phyloP scores from a whole-genome alignment of 1,140 invertebrate species.

The silkworm (Bombyx mori) region DNA sequence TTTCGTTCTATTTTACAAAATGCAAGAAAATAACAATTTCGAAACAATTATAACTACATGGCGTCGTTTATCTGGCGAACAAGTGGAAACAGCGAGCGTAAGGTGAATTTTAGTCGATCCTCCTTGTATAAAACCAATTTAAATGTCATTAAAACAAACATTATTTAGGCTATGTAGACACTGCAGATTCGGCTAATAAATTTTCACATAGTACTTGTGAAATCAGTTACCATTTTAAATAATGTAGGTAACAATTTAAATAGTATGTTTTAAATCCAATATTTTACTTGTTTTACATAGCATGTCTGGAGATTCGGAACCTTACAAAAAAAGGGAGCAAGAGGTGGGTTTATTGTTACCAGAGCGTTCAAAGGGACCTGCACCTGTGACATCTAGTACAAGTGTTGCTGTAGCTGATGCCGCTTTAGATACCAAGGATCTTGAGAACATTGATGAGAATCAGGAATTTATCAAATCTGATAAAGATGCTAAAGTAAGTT shows the following conservation, averaged over 20 bases:
- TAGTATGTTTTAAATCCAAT: not conserved
- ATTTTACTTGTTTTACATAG: conserved; percentile 14
- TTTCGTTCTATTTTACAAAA: conserved; percentile 23
- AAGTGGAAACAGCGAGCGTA: conserved; percentile 33
- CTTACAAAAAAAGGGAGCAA: conserved; percentile 44
- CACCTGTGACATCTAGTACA: conserved; percentile 22
- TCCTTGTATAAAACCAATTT: not conserved
- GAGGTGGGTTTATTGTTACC: conserved; percentile 31
- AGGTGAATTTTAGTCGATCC: conserved; percentile 29
- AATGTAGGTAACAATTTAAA: too few relatives aligned
- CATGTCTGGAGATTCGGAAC: conserved; percentile 48
- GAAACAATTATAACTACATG: conserved; percentile 53
- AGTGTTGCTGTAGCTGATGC: conserved; percentile 23
- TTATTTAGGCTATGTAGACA: not conserved
- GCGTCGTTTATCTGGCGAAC: conserved; percentile 51
- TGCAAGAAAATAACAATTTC: conserved; percentile 59
- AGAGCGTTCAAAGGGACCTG: conserved; percentile 23
- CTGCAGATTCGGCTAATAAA: not conserved
- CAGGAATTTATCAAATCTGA: conserved; percentile 31
- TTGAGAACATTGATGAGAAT: conserved; percentile 28
- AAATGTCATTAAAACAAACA: not conserved
- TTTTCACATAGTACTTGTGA: too few relatives aligned
- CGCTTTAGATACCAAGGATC: conserved; percentile 14
- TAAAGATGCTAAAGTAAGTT: conserved; percentile 34
- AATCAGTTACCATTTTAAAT: too few relatives aligned